Percentiles rank a stretch among this genome's conserved stretches.
Evolutionary conservation across 2,888 invertebrate genomes (phyloP).

Genomic region (Teleiodes luculella): DNA sequence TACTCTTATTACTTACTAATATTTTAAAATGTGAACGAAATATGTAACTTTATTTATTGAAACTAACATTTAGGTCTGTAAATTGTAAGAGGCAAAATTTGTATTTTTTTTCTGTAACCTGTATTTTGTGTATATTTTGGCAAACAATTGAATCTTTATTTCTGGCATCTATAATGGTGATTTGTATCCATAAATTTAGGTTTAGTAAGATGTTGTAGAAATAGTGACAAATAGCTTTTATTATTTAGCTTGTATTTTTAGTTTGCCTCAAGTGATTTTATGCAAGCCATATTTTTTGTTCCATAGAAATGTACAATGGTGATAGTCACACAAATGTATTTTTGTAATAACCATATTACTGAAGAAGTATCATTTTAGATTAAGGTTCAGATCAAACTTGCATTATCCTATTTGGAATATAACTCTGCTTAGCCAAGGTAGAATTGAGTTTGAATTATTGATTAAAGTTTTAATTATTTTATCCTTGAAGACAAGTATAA

Average conservation of each 20-base stretch:
- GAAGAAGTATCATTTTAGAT: slow-evolving; percentile 15
- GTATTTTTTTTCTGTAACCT: background rate
- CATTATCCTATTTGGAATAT: slow-evolving; percentile 31
- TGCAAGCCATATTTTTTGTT: slow-evolving; percentile 65
- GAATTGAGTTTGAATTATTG: slow-evolving; percentile 32
- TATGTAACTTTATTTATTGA: slow-evolving; percentile 20
- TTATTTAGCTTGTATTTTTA: slow-evolving; percentile 27
- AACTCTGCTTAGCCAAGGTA: slow-evolving; percentile 20
- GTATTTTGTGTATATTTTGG: slow-evolving; percentile 15
- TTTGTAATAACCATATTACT: slow-evolving; percentile 30
- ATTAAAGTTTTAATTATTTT: slow-evolving; percentile 41
- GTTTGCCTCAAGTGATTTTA: slow-evolving; percentile 46
- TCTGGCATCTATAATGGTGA: slow-evolving; percentile 18
- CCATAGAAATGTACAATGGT: slow-evolving; percentile 55
- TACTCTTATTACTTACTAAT: slow-evolving; percentile 23
- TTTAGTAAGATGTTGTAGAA: slow-evolving; percentile 12
- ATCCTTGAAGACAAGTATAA: slow-evolving; percentile 58
- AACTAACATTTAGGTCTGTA: slow-evolving; percentile 9
- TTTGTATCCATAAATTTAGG: slow-evolving; percentile 13
- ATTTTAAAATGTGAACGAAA: slow-evolving; percentile 8
- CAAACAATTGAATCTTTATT: slow-evolving; percentile 22
- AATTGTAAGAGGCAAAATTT: background rate
- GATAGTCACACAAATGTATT: slow-evolving; percentile 47
- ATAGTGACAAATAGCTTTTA: slow-evolving; percentile 13
- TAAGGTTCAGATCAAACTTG: slow-evolving; percentile 23